phyloP scores from a whole-genome alignment of 2,888 invertebrate genomes.

The Toxonevra muliebris region DNA sequence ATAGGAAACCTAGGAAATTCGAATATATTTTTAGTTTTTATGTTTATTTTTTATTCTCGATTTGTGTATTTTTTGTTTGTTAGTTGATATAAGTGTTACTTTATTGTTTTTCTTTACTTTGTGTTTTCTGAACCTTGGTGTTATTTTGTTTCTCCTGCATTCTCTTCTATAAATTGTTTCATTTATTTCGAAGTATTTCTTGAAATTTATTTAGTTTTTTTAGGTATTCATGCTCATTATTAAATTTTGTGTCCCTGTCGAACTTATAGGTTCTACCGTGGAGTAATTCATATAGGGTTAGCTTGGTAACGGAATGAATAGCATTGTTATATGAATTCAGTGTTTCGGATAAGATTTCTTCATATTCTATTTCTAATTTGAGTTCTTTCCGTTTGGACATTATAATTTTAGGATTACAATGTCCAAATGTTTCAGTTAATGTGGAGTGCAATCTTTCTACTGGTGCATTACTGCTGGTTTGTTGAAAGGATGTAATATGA shows the following conservation, averaged over 20 bases:
- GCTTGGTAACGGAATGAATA: conserved; percentile 16
- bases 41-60: neutral
- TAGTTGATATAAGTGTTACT: conserved; percentile 13
- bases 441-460: conserved; percentile 29
- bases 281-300: conserved; percentile 18
- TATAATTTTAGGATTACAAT: conserved; percentile 24
- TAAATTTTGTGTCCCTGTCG: conserved; percentile 9
- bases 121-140: conserved; percentile 23
- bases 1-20: neutral
- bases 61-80: conserved; percentile 3
- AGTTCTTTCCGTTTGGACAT: conserved; percentile 12
- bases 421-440: conserved; percentile 27
- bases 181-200: conserved; percentile 20
- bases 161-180: conserved; percentile 20
- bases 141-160: conserved; percentile 26
- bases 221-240: conserved; percentile 12
- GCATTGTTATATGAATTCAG: conserved; percentile 24
- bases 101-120: conserved; percentile 20
- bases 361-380: conserved; percentile 22
- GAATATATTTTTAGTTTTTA: neutral
- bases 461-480: conserved; percentile 25
- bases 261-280: conserved; percentile 19
- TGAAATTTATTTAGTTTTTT: conserved; percentile 19
- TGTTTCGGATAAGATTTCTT: conserved; percentile 23
- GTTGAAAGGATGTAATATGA: conserved; percentile 38